Evolutionary conservation across 2,888 invertebrate species (phyloP).

Genomic region (Adineta ricciae): DNA sequence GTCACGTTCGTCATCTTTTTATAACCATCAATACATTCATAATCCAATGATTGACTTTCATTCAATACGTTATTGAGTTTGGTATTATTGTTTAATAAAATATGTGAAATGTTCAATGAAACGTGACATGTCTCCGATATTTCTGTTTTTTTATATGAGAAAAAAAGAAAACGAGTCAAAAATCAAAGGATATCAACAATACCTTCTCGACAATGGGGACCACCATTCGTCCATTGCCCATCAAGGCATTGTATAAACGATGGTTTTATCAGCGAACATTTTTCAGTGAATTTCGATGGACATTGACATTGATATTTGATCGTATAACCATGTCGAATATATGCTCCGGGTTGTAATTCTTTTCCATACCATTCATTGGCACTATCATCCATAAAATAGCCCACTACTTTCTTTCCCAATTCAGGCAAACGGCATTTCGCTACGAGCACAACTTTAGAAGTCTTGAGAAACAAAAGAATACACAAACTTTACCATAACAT

Average conservation of each 20-base stretch:
- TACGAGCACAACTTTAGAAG: background rate
- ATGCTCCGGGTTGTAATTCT: background rate
- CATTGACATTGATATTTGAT: slow-evolving; percentile 12
- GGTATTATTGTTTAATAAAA: background rate
- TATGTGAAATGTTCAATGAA: background rate
- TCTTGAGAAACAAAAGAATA: background rate
- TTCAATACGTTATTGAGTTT: background rate
- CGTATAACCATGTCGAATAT: background rate
- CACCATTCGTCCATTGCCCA: background rate
- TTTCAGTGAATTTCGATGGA: background rate
- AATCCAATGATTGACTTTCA: background rate
- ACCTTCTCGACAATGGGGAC: background rate
- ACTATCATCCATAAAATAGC: background rate
- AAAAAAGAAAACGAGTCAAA: background rate
- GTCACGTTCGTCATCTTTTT: background rate
- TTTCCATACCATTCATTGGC: background rate
- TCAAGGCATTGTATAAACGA: background rate
- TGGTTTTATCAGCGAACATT: background rate
- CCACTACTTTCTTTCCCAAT: background rate
- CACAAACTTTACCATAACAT: background rate
- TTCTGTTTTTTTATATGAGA: background rate
- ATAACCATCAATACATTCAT: background rate
- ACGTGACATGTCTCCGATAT: background rate
- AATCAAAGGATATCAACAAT: no score
- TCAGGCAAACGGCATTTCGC: slow-evolving; percentile 14